Conservation (phyloP, 2,113 vertebrate species). For the Peromyscus californicus region DNA sequence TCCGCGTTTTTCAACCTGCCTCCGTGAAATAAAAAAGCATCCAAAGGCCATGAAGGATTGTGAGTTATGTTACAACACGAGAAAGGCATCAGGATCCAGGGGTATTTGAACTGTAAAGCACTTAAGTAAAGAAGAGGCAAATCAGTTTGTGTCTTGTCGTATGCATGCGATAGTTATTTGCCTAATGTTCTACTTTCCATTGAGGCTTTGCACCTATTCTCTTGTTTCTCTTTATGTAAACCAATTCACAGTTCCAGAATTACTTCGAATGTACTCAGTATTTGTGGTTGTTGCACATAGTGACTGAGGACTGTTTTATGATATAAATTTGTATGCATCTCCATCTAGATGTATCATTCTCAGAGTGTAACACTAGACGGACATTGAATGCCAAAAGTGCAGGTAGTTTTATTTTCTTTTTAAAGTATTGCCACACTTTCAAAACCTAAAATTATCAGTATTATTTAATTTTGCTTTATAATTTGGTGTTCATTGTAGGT, state of each 20-base stretch:
- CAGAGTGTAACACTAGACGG: neutral
- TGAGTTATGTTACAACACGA: neutral
- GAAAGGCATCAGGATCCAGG: neutral
- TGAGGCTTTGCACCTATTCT: constrained; percentile 39
- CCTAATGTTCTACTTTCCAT: constrained; percentile 36
- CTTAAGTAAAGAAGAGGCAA: constrained; percentile 47
- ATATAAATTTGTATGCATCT: constrained; percentile 29
- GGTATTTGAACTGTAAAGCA: neutral
- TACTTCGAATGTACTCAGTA: constrained; percentile 11
- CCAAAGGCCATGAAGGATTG: neutral
- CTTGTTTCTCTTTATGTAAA: constrained; percentile 25
- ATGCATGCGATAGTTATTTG: neutral
- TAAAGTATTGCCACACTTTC: constrained; percentile 27
- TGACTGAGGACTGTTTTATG: constrained; percentile 1
- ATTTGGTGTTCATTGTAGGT: constrained; percentile 1
- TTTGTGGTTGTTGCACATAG: constrained; percentile 11
- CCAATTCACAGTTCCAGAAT: constrained; percentile 41
- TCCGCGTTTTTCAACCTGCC: neutral
- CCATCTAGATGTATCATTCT: neutral
- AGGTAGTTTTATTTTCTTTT: constrained; percentile 32
- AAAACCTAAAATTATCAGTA: constrained; percentile 34
- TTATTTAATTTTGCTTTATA: constrained; percentile 59
- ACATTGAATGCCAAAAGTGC: constrained; percentile 22
- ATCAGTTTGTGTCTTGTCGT: constrained; percentile 39
- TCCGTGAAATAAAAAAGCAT: constrained; percentile 7